Conservation (phyloP, 37 sponge, comb jelly and placozoan species). For the Axinella damicornis region DNA sequence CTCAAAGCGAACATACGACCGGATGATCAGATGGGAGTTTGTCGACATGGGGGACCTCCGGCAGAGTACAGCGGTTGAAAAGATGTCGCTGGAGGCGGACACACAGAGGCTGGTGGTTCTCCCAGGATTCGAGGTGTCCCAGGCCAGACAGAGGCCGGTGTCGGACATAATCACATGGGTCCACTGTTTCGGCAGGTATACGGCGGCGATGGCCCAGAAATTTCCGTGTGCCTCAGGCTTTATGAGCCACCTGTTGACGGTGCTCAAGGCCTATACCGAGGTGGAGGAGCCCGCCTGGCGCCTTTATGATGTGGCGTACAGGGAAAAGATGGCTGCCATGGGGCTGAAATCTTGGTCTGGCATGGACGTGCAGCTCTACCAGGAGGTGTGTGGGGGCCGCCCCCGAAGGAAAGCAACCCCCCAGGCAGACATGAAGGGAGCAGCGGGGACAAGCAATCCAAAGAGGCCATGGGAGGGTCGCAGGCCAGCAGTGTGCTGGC, state of each 20-base stretch:
- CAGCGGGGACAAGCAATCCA: too few species aligned
- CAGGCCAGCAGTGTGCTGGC: neutral
- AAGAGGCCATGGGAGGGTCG: too few species aligned
- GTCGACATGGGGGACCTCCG: slow-evolving; percentile 19
- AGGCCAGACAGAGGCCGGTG: neutral
- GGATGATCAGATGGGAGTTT: slow-evolving; percentile 21
- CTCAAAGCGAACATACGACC: neutral
- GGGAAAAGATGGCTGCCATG: slow-evolving; percentile 17
- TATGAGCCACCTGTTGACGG: slow-evolving; percentile 17
- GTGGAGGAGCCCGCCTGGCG: slow-evolving; percentile 9
- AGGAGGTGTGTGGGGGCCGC: neutral
- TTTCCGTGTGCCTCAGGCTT: slow-evolving; percentile 9
- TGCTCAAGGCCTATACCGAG: slow-evolving; percentile 10
- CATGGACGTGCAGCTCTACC: slow-evolving; percentile 17
- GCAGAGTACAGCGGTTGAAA: neutral
- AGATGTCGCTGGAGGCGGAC: neutral
- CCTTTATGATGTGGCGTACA: slow-evolving; percentile 8
- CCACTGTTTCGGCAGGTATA: slow-evolving; percentile 7
- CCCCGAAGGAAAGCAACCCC: neutral
- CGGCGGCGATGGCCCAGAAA: slow-evolving; percentile 9
- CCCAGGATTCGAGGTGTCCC: neutral
- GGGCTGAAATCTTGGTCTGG: slow-evolving; percentile 10
- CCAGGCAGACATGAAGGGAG: too few species aligned
- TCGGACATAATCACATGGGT: neutral
- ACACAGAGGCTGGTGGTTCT: slow-evolving; percentile 22